Conservation (phyloP, 2,888 invertebrate species). For the Acanthosepion esculentum region DNA sequence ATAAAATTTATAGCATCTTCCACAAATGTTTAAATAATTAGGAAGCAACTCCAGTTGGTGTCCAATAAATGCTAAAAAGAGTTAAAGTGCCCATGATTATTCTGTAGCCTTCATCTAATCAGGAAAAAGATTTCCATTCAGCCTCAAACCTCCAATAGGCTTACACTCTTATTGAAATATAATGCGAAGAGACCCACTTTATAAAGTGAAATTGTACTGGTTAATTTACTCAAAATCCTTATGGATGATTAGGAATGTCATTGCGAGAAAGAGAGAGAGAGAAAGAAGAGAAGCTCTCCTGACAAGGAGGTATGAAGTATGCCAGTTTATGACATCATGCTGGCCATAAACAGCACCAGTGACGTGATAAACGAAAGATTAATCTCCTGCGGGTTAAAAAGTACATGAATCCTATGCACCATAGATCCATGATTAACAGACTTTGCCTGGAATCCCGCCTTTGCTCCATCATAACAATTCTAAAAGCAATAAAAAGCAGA, state of each 20-base stretch:
- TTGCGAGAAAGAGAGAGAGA: background rate
- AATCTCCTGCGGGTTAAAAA: background rate
- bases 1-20: too few relatives aligned
- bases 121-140: background rate
- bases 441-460: background rate
- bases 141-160: background rate
- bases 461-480: background rate
- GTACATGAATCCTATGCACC: background rate
- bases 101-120: background rate
- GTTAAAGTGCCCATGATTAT: too few relatives aligned
- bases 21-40: too few relatives aligned
- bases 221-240: background rate
- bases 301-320: background rate
- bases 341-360: background rate
- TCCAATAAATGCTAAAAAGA: too few relatives aligned
- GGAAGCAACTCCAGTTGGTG: too few relatives aligned
- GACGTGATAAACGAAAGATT: background rate
- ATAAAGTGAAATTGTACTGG: background rate
- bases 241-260: background rate
- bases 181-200: background rate
- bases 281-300: background rate
- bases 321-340: conserved; percentile 7
- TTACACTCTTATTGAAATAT: background rate
- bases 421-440: background rate
- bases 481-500: background rate